Evolutionary conservation across 2,888 invertebrate genomes (phyloP).

Genomic region (Gymnosoma rotundatum): DNA sequence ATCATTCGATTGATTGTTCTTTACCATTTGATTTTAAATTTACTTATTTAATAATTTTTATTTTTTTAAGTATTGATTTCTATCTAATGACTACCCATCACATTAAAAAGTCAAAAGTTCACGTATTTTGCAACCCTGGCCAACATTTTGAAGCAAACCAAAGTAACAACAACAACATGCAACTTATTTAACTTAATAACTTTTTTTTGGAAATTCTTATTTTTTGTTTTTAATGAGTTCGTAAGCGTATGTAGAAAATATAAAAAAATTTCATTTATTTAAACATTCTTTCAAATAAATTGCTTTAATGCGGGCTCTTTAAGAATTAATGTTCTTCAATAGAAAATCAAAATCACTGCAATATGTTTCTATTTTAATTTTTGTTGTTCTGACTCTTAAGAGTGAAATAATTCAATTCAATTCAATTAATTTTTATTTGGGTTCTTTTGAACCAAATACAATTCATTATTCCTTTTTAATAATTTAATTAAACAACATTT

Average conservation of each 20-base stretch:
- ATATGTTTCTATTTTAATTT: conserved; percentile 44
- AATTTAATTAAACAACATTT: conserved; percentile 52
- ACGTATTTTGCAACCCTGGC: too few relatives aligned
- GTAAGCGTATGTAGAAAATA: neutral
- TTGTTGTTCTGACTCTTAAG: conserved; percentile 42
- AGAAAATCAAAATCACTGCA: conserved; percentile 47
- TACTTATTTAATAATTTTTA: too few relatives aligned
- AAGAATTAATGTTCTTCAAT: conserved; percentile 29
- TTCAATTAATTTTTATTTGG: conserved; percentile 57
- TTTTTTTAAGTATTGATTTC: too few relatives aligned
- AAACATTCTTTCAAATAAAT: conserved; percentile 47
- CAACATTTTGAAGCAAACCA: too few relatives aligned
- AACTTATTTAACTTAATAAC: neutral
- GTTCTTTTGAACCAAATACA: neutral
- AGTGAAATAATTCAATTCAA: conserved; percentile 67
- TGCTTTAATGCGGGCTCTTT: conserved; percentile 66
- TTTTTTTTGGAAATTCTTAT: neutral
- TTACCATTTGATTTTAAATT: too few relatives aligned
- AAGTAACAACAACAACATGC: too few relatives aligned
- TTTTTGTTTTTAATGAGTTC: neutral
- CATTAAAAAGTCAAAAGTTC: too few relatives aligned
- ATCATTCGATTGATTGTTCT: too few relatives aligned
- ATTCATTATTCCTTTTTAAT: conserved; percentile 45
- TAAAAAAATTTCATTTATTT: conserved; percentile 24
- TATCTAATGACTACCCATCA: too few relatives aligned